These are phyloP conservation scores for Drosophila phalerata DNA, from an alignment of 2,888 invertebrate genomes.

Conservation along the genomic window DNA sequence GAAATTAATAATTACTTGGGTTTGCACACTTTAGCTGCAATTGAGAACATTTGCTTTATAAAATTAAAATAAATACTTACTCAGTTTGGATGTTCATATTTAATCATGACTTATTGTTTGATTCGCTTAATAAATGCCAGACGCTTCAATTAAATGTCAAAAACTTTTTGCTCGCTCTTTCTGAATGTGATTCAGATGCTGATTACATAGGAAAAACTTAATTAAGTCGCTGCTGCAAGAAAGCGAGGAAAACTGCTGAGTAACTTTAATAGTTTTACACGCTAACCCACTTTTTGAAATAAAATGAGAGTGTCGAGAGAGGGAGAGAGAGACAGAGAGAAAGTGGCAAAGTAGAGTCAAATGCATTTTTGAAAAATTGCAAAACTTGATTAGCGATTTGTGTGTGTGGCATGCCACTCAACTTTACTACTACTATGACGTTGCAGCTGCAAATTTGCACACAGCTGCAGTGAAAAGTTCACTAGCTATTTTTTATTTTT, in stretches of 20 bases:
- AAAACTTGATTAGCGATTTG: constrained; percentile 75
- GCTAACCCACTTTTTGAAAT: constrained; percentile 61
- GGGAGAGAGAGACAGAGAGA: not conserved
- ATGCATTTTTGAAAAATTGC: constrained; percentile 65
- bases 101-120: constrained; percentile 60
- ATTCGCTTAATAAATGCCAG: constrained; percentile 58
- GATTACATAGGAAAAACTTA: constrained; percentile 59
- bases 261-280: constrained; percentile 68
- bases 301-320: constrained; percentile 1
- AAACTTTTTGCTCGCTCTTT: constrained; percentile 32
- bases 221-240: constrained; percentile 40
- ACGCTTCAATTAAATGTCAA: constrained; percentile 57
- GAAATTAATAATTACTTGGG: constrained; percentile 2
- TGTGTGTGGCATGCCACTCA: constrained; percentile 48
- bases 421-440: constrained; percentile 44
- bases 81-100: constrained; percentile 30
- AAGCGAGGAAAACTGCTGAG: constrained; percentile 49
- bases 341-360: constrained; percentile 29
- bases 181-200: constrained; percentile 34
- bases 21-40: constrained; percentile 55
- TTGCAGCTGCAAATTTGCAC: constrained; percentile 47
- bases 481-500: not conserved
- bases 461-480: constrained; percentile 37
- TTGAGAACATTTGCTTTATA: constrained; percentile 3
- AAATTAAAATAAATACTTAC: not conserved